Base-by-base conservation (phyloP, 2,888 invertebrate species). In the Netelia fuscicornis region DNA sequence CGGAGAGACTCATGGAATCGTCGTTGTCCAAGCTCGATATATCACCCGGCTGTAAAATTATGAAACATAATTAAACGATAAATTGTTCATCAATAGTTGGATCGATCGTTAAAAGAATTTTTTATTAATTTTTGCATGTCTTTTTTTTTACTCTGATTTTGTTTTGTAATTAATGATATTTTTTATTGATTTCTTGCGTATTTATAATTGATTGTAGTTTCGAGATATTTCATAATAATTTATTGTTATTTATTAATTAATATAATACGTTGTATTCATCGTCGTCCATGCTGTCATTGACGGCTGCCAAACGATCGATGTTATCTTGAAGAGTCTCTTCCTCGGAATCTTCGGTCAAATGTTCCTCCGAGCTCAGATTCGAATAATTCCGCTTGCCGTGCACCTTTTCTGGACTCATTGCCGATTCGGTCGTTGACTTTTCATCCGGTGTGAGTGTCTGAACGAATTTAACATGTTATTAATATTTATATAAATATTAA, bases 351-450 rank as follows among this genome's bases (percentile, higher is more conserved):
- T 89, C 89, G 9, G 81, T 84, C 17, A 60, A 56, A 56, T 77
- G 65, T 17, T 83, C 84, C 17, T 87, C 82, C 20, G 87, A 88
- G 25, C 87, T 87, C 2, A 90, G 20, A 44, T 91, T 83, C 0
- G 89, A 88, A 85, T 77, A 88, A 78, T 90, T 91, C 0, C 92
- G 87, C 56, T 92, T 92, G 2, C 70, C 3, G 5, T 90, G 88
- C 0, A 11, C 25, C 6, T 77, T 82, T 13, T 9, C 79, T 0
- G 89, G 87, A 48, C 86, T 90, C 11, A 54, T 82, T 8, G 83
- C 71, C 3, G 89, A 89, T 52, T 91, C 92, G 3, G 88, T 88
- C 3, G 86, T 79, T 0, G 89, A 88, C 23, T 89, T 88, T 83
- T 91, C 90, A 8, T 90, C 89, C 6, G 88, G 75, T 2, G 87